phyloP scores from a whole-genome alignment of 2,888 invertebrate species.

The Volucella zonaria region DNA sequence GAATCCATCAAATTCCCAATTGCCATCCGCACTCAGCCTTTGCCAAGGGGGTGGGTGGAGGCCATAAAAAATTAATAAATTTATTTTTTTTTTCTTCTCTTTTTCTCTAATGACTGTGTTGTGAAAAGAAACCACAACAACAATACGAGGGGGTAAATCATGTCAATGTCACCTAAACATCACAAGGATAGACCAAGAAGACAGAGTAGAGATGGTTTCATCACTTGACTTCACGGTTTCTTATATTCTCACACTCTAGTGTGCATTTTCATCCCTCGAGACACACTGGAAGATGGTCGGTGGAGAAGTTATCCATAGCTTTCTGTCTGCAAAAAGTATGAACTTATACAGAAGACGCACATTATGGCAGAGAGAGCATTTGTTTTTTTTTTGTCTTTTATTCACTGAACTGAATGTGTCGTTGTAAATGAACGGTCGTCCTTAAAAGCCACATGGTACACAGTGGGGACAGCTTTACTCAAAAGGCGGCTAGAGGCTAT shows the following conservation, averaged over 20 bases:
- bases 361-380: background rate
- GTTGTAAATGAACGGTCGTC: slow-evolving; percentile 22
- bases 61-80: slow-evolving; percentile 41
- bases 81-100: slow-evolving; percentile 19
- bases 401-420: slow-evolving; percentile 49
- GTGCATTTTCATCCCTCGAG: slow-evolving; percentile 47
- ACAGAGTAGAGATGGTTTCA: slow-evolving; percentile 29
- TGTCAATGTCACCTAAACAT: slow-evolving; percentile 58
- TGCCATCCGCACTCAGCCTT: slow-evolving; percentile 11
- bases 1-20: slow-evolving; percentile 45
- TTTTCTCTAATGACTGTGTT: slow-evolving; percentile 10
- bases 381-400: background rate
- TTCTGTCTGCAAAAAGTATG: background rate
- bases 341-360: background rate
- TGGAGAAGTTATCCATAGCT: background rate
- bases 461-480: slow-evolving; percentile 28
- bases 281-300: background rate
- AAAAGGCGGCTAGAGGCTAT: slow-evolving; percentile 7
- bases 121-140: slow-evolving; percentile 6
- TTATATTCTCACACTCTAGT: slow-evolving; percentile 10
- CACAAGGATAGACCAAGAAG: slow-evolving; percentile 41
- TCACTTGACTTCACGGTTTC: slow-evolving; percentile 45
- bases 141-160: slow-evolving; percentile 16
- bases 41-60: background rate
- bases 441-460: slow-evolving; percentile 16